These are phyloP conservation scores for Tyrophagus putrescentiae DNA, from an alignment of 1,140 invertebrate genomes.

Conservation along the genomic window DNA sequence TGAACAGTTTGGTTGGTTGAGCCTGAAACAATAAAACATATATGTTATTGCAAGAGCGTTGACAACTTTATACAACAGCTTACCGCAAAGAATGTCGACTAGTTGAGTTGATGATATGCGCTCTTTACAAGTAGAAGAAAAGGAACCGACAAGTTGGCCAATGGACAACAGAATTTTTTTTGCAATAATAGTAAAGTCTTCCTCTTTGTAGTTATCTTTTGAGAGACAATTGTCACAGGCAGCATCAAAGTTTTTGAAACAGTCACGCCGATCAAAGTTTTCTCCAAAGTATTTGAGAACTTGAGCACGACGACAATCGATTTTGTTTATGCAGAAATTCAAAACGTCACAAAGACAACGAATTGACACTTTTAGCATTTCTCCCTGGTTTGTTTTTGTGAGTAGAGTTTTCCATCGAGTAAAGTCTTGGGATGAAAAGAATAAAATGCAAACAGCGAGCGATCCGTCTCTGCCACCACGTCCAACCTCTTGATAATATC, in stretches of 20 bases:
- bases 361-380: conserved; percentile 40
- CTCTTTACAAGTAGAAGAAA: conserved; percentile 41
- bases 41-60: conserved; percentile 17
- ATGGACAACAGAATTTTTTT: conserved; percentile 63
- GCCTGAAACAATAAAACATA: conserved; percentile 27
- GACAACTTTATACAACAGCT: not conserved
- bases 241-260: conserved; percentile 36
- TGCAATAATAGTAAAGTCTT: conserved; percentile 31
- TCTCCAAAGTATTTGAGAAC: conserved; percentile 90
- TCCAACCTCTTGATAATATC: conserved; percentile 95
- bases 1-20: conserved; percentile 33
- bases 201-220: not conserved
- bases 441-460: conserved; percentile 63
- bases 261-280: conserved; percentile 48
- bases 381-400: conserved; percentile 8
- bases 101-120: conserved; percentile 46
- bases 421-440: conserved; percentile 70
- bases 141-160: conserved; percentile 53
- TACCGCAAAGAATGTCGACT: conserved; percentile 61
- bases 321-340: conserved; percentile 74
- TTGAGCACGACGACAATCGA: conserved; percentile 69
- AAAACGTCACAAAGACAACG: conserved; percentile 78
- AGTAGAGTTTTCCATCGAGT: conserved; percentile 56
- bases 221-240: conserved; percentile 74
- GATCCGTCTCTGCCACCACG: conserved; percentile 81